A percentile compares a stretch with the other conserved stretches of the same genome.
Conservation (phyloP, 2,797 vertebrate species). For the Cossypha heuglini region DNA sequence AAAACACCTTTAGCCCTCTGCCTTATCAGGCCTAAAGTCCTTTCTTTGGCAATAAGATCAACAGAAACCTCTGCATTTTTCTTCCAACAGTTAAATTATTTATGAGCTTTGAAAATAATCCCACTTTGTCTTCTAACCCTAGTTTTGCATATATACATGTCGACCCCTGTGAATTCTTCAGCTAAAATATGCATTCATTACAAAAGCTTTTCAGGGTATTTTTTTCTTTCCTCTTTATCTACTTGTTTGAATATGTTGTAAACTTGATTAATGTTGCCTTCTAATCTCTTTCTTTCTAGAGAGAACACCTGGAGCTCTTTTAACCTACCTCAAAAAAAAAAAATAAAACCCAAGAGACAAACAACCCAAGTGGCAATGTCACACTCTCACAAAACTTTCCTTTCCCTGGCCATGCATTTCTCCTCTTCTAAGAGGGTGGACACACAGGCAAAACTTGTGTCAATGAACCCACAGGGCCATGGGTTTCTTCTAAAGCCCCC, state of each 20-base stretch:
- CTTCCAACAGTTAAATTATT: conserved; percentile 52
- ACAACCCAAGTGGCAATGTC: conserved; percentile 6
- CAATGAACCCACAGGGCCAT: background rate
- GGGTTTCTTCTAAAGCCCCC: background rate
- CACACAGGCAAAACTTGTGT: background rate
- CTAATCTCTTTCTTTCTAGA: conserved; percentile 67
- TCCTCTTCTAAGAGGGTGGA: background rate
- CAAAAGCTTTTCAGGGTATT: conserved; percentile 35
- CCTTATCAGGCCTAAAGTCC: conserved; percentile 21
- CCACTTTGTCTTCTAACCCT: conserved; percentile 45
- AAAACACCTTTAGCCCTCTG: conserved; percentile 2
- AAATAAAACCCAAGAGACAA: conserved; percentile 22
- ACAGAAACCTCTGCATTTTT: conserved; percentile 20
- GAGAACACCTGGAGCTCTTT: conserved; percentile 53
- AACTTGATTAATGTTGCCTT: conserved; percentile 72
- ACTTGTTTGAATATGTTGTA: conserved; percentile 65
- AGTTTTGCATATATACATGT: conserved; percentile 32
- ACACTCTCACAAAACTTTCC: background rate
- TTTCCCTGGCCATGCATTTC: background rate
- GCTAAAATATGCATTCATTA: conserved; percentile 56
- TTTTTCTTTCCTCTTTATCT: conserved; percentile 46
- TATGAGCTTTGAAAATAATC: conserved; percentile 58
- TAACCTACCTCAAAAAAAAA: background rate
- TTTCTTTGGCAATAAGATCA: conserved; percentile 22
- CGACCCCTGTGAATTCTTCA: conserved; percentile 20